Base-by-base conservation (phyloP, 1,140 invertebrate genomes). In the Cyphomyrmex costatus region DNA sequence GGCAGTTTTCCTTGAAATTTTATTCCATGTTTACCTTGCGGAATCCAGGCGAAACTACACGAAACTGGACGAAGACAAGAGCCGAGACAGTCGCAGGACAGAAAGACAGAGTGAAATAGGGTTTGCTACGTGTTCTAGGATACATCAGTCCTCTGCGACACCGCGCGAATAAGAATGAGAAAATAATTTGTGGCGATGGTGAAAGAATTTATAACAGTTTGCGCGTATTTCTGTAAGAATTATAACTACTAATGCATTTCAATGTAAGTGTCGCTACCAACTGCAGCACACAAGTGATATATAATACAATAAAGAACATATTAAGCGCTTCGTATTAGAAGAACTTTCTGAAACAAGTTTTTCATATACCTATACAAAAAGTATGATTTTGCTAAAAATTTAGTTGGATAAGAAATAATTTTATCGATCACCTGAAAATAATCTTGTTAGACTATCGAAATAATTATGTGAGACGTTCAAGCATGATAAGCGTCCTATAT, bases 1-100 rank as follows among this genome's bases (percentile, higher is more conserved):
- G 66, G 24, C 53, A 56, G 24, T 83, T 61, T 61, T 49, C 68
- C 68, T 16, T 53, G 36, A 83, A 60, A 83, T 83, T 60, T 83
- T 83, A 83, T 83, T 73, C 14, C 14, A 19, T 46, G 68, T 61
- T 83, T 83, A 74, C 36, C 27, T n/a, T 19, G 46, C 27, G 21
- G 42, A 83, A 83, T 74, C 53, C n/a, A 24, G 12, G 8, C 10
- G 27, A 24, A 42, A 19, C 63, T 6, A 33, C 30, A n/a, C 33
- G 36, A 46, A 24, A 4, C 24, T 14, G 61, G 42, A 51, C 61
- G 16, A 63, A 12, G 5, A 63, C 10, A 24, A n/a, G 33, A 46
- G 21, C 21, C 8, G 79, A 33, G 21, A 42, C 30, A 36, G 14
- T 12, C 6, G 33, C n/a, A 5, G 21, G 30, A 73, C 16, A 71